Conservation (phyloP, 2,888 invertebrate species). For the Ligdia adustata region DNA sequence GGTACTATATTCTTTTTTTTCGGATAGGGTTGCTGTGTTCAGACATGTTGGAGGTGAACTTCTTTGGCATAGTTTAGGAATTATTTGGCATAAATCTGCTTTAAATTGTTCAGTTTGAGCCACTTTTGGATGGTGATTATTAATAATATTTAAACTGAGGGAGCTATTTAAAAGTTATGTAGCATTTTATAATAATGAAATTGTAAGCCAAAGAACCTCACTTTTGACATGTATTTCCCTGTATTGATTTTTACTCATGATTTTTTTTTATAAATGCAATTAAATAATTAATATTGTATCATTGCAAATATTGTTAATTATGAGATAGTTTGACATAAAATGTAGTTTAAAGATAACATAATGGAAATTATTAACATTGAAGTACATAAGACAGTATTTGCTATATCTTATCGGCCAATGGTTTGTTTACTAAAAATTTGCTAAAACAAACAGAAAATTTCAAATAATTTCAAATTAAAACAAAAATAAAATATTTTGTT, state of each 20-base stretch:
- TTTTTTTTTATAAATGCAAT: background rate
- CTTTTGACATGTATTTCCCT: constrained; percentile 75
- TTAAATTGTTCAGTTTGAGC: too few species aligned
- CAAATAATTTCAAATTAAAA: too few species aligned
- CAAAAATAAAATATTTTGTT: too few species aligned
- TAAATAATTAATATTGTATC: background rate
- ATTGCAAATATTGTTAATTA: background rate
- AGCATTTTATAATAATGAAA: constrained; percentile 4
- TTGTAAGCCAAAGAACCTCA: constrained; percentile 59
- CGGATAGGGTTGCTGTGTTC: constrained; percentile 78
- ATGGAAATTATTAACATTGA: too few species aligned
- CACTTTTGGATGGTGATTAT: too few species aligned
- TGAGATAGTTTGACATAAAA: too few species aligned
- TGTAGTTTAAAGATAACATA: too few species aligned
- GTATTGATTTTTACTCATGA: constrained; percentile 31
- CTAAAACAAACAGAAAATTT: too few species aligned
- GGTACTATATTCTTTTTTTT: constrained; percentile 68
- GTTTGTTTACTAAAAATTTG: too few species aligned
- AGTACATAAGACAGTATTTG: too few species aligned
- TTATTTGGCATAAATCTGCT: too few species aligned
- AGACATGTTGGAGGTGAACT: constrained; percentile 78
- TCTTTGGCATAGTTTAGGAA: constrained; percentile 51
- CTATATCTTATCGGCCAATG: too few species aligned
- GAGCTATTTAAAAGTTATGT: background rate
- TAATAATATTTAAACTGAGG: background rate